Percentiles rank a stretch among this genome's conserved stretches.
These are phyloP conservation scores for Vireo griseus DNA, from an alignment of 2,797 vertebrate genomes.

Conservation along the genomic window DNA sequence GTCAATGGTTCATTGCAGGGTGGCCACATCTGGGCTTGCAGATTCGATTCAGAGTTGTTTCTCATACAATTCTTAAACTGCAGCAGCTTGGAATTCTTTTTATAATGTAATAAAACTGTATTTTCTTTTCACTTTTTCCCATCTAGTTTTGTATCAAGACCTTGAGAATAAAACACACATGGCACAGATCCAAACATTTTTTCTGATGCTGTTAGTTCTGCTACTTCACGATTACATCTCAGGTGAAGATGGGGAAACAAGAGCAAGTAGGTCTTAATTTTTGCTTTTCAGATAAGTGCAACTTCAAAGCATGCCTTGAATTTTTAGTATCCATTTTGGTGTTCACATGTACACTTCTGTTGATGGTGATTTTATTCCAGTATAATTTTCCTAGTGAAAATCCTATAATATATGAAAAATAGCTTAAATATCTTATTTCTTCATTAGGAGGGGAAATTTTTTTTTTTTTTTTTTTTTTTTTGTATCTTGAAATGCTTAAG, in stretches of 20 bases:
- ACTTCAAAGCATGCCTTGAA: neutral
- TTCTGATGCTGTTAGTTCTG: conserved; percentile 80
- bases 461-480: neutral
- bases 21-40: neutral
- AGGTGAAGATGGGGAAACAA: conserved; percentile 89
- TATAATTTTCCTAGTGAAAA: neutral
- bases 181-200: conserved; percentile 78
- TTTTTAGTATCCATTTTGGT: neutral
- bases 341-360: neutral
- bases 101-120: neutral
- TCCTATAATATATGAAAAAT: neutral
- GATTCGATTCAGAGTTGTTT: neutral
- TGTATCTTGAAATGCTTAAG: neutral
- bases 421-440: neutral
- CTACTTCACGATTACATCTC: conserved; percentile 78
- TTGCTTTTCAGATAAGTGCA: neutral
- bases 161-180: conserved; percentile 77
- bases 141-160: conserved; percentile 78
- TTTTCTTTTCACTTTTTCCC: conserved; percentile 61
- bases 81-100: neutral
- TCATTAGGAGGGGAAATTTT: neutral
- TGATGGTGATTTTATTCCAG: neutral
- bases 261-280: conserved; percentile 87
- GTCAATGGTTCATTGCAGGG: neutral
- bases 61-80: neutral